These are phyloP conservation scores for Plutomurus gul DNA, from an alignment of 1,140 invertebrate species.

Conservation along the genomic window DNA sequence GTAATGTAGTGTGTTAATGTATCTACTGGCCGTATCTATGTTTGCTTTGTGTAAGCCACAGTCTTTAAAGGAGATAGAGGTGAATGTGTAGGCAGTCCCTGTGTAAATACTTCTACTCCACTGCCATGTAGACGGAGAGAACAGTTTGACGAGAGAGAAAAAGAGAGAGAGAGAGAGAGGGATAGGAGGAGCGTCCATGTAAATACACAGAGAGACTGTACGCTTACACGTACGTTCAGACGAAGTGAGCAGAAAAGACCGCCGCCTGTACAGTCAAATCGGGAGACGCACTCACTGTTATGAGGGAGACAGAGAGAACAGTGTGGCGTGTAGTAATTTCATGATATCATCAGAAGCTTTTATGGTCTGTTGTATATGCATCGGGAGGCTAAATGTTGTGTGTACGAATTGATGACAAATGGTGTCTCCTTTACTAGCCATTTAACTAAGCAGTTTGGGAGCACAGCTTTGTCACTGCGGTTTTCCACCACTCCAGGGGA, in stretches of 20 bases:
- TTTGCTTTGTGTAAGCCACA: too few relatives aligned
- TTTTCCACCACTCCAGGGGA: slow-evolving; percentile 53
- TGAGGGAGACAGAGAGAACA: slow-evolving; percentile 16
- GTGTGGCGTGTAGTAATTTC: slow-evolving; percentile 50
- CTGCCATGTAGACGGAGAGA: too few relatives aligned
- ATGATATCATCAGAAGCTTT: slow-evolving; percentile 54
- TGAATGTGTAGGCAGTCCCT: too few relatives aligned
- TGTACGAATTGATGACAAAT: slow-evolving; percentile 55
- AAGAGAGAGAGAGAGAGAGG: neutral
- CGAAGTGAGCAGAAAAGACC: neutral
- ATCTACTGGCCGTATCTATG: neutral
- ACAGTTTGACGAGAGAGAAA: neutral
- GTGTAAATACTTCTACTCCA: too few relatives aligned
- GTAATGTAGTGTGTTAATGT: slow-evolving; percentile 6
- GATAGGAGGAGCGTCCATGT: neutral
- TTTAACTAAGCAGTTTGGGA: slow-evolving; percentile 54
- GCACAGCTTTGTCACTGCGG: slow-evolving; percentile 52
- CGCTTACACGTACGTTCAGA: neutral
- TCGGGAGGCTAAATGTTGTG: slow-evolving; percentile 54
- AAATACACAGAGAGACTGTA: neutral
- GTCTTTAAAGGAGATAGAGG: neutral
- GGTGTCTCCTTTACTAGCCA: slow-evolving; percentile 55
- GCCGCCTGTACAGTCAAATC: too few relatives aligned
- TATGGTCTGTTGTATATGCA: slow-evolving; percentile 55
- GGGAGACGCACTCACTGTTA: too few relatives aligned